Base-by-base conservation (phyloP, 2,797 vertebrate species). In the Sebastes cheni region DNA sequence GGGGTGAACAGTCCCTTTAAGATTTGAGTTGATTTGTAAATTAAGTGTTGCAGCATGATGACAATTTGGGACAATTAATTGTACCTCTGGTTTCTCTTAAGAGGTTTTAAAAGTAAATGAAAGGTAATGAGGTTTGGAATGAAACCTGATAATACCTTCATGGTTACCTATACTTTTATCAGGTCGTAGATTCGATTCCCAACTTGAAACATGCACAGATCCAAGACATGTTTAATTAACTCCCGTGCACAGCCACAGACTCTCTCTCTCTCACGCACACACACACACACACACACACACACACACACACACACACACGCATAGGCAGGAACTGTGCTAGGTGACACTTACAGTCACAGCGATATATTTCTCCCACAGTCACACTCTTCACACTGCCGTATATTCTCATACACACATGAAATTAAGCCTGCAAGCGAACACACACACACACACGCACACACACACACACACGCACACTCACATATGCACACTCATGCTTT, bases 391-490 rank as follows among this genome's bases (percentile, higher is more conserved):
- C 46, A 34, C 70, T 83, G 54, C 55, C 1, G 2, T 75, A 69
- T 70, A 39, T 67, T 84, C 74, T 81, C 79, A 66, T 65, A 62
- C 74, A 80, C 67, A 77, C 69, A 73, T 77, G 65, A 67, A 80
- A 78, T 74, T 16, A 75, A 75, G 77, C 81, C 82, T 77, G 59
- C 39, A 2, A 72, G 76, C 50, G 0, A 5, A 64, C 18, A 32
- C 39, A 20, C 64, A 74, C 56, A 22, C 32, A 64, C 18, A 32
- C 39, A 20, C 67, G 4, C 32, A 59, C 16, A 30, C 39, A 20
- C 62, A 73, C 55, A n/a, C 25, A 64, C 16, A 23, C 39, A 16
- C 39, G 12, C 67, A 74, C 56, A 22, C 39, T 22, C 65, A 32
- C 62, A 74, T 30, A 67, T 16, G 20, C 74, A 68, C 76, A 58